Percentiles rank a stretch among this genome's conserved stretches.
phyloP scores from a whole-genome alignment of 2,888 invertebrate genomes.

The Micoletzkya japonica region DNA sequence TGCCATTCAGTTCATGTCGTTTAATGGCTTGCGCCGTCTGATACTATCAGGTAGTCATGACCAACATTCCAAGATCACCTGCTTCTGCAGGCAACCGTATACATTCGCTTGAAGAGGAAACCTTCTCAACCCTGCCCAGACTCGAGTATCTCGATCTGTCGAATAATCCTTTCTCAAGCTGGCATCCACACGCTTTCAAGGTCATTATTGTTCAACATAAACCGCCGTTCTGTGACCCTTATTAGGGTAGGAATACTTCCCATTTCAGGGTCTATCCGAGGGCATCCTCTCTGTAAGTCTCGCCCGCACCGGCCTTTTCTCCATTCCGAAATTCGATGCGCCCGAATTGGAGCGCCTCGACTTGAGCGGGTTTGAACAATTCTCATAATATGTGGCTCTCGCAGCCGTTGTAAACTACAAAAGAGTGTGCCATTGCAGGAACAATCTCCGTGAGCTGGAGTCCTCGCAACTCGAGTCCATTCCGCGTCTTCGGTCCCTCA shows the following conservation, averaged over 20 bases:
- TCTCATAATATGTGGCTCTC: too few relatives aligned
- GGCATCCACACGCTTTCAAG: slow-evolving; percentile 59
- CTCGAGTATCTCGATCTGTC: slow-evolving; percentile 54
- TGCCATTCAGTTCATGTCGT: slow-evolving; percentile 15
- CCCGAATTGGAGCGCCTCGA: slow-evolving; percentile 50
- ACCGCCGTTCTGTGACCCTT: background rate
- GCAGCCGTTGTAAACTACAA: too few relatives aligned
- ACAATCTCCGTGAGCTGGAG: slow-evolving; percentile 57
- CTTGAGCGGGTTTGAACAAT: slow-evolving; percentile 47
- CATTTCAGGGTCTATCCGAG: slow-evolving; percentile 50
- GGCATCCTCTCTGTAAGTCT: slow-evolving; percentile 52
- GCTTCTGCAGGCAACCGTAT: slow-evolving; percentile 50
- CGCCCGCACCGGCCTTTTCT: slow-evolving; percentile 60
- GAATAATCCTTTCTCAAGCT: slow-evolving; percentile 61
- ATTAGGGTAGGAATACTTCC: background rate
- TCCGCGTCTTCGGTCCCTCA: slow-evolving; percentile 42
- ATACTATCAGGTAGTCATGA: slow-evolving; percentile 3
- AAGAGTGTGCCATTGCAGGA: slow-evolving; percentile 38
- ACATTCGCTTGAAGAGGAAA: slow-evolving; percentile 57
- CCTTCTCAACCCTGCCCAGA: slow-evolving; percentile 49
- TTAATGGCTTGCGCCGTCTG: slow-evolving; percentile 1
- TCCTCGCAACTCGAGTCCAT: slow-evolving; percentile 45
- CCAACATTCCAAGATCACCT: too few relatives aligned
- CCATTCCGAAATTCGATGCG: slow-evolving; percentile 53
- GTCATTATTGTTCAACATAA: slow-evolving; percentile 29